Percentiles rank a stretch among this genome's conserved stretches.
Conservation (phyloP, 64 coral and sea anemone species). For the Stichodactyla mertensii region DNA sequence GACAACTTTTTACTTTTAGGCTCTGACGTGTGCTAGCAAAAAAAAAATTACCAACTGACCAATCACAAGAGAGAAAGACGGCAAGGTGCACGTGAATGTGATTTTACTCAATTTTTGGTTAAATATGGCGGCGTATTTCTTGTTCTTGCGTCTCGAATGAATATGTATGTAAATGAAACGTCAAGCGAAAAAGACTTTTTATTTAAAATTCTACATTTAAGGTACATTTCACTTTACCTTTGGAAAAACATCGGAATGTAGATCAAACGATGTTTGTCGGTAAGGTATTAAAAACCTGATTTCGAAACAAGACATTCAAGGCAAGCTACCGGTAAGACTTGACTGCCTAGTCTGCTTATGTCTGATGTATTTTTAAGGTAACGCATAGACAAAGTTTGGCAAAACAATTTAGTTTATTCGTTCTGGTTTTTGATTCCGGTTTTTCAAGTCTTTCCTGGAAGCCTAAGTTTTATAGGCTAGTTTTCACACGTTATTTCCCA, state of each 20-base stretch:
- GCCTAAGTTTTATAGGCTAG: too few relatives aligned
- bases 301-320: slow-evolving; percentile 3
- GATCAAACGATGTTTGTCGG: neutral
- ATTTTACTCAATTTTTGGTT: neutral
- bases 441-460: too few relatives aligned
- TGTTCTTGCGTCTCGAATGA: neutral
- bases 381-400: too few relatives aligned
- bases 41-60: neutral
- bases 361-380: too few relatives aligned
- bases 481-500: too few relatives aligned
- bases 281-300: neutral
- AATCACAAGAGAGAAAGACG: neutral
- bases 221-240: neutral
- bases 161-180: too few relatives aligned
- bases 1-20: neutral
- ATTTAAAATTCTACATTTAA: neutral
- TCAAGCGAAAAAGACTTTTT: too few relatives aligned
- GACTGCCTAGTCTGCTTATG: neutral
- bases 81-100: neutral
- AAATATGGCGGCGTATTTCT: neutral
- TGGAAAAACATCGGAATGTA: neutral
- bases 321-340: neutral
- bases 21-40: neutral
- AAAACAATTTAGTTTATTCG: too few relatives aligned
- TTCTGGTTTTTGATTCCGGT: too few relatives aligned